Evolutionary conservation across 2,888 invertebrate species (phyloP).

Genomic region (Liopterus haemorrhoidalis): DNA sequence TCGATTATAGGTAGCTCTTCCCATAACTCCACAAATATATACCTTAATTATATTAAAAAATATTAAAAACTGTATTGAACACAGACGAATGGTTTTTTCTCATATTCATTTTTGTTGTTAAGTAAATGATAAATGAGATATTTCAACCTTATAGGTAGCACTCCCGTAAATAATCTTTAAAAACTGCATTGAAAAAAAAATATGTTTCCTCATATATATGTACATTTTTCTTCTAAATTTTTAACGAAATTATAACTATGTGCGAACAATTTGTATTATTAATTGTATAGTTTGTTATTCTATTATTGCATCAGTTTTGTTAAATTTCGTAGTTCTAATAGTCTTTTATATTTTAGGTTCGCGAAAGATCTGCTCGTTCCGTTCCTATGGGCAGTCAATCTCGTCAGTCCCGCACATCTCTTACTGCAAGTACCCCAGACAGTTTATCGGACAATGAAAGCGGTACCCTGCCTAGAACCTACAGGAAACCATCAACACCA

Average conservation of each 20-base stretch:
- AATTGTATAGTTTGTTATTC: background rate
- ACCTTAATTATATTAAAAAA: too few species aligned
- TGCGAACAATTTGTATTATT: background rate
- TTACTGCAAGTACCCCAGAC: slow-evolving; percentile 83
- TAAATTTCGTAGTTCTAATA: slow-evolving; percentile 8
- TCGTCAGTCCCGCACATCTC: slow-evolving; percentile 56
- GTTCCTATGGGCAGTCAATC: slow-evolving; percentile 72
- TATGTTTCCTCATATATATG: slow-evolving; percentile 2
- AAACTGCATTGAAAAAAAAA: too few species aligned
- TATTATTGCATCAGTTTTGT: background rate
- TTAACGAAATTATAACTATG: background rate
- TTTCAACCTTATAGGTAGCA: too few species aligned
- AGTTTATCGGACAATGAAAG: slow-evolving; percentile 84
- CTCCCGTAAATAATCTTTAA: too few species aligned
- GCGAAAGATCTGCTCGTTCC: slow-evolving; percentile 86
- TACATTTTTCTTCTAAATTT: slow-evolving; percentile 1
- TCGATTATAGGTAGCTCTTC: too few species aligned
- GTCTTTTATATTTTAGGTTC: slow-evolving; percentile 61
- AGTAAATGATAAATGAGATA: too few species aligned
- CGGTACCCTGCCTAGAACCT: slow-evolving; percentile 59
- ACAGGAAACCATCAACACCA: slow-evolving; percentile 60
- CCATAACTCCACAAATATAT: too few species aligned
- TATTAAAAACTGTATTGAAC: too few species aligned
- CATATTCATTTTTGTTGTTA: too few species aligned
- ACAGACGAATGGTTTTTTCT: too few species aligned